phyloP scores from a whole-genome alignment of 2,888 invertebrate genomes.

The Hypolimnas misippus region DNA sequence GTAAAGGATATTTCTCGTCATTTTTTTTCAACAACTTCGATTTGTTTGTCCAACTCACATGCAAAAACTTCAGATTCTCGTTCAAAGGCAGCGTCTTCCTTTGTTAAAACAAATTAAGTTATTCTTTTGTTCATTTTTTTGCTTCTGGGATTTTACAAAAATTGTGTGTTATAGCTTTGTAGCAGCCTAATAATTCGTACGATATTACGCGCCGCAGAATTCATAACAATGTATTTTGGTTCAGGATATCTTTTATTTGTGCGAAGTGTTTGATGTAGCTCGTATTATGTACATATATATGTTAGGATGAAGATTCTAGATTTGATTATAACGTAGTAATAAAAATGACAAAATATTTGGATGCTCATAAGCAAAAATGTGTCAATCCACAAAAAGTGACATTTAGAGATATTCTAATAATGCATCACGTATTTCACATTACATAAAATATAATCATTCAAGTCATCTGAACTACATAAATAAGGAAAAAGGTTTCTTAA shows the following conservation, averaged over 20 bases:
- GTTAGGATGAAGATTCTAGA: too few relatives aligned
- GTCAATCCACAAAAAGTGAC: too few relatives aligned
- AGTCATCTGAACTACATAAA: too few relatives aligned
- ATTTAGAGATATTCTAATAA: too few relatives aligned
- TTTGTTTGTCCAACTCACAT: conserved; percentile 20
- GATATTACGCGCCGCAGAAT: conserved; percentile 2
- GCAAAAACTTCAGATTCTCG: conserved; percentile 1
- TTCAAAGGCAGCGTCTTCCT: not conserved
- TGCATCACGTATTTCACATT: too few relatives aligned
- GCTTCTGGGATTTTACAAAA: not conserved
- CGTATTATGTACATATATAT: too few relatives aligned
- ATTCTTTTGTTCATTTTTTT: conserved; percentile 17
- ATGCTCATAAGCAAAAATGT: too few relatives aligned
- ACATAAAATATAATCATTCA: too few relatives aligned
- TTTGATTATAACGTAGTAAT: too few relatives aligned
- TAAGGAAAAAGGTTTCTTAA: too few relatives aligned
- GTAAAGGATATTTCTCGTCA: conserved; percentile 20
- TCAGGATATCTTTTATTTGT: not conserved
- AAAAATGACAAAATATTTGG: too few relatives aligned
- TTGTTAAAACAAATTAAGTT: conserved; percentile 17
- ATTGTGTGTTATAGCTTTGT: not conserved
- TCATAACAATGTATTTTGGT: conserved; percentile 8
- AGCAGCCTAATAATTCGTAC: conserved; percentile 16
- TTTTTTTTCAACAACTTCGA: not conserved
- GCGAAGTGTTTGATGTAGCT: too few relatives aligned